Percentiles rank a stretch among this genome's conserved stretches.
Evolutionary conservation across 1,140 invertebrate genomes (phyloP).

Genomic region (Drosophila eugracilis): DNA sequence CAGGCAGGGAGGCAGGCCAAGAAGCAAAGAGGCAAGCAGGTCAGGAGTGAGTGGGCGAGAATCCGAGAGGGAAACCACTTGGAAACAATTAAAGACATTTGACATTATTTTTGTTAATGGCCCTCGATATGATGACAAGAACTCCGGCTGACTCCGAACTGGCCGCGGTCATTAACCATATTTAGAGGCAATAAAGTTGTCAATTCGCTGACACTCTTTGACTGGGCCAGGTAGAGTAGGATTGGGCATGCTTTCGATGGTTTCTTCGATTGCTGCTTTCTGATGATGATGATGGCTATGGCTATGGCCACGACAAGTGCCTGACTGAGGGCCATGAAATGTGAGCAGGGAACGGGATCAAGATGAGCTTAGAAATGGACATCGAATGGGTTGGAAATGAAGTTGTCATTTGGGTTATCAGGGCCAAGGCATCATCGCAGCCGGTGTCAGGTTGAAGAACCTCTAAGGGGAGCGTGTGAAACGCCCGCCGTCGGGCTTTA

Average conservation of each 20-base stretch:
- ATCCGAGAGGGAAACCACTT: slow-evolving; percentile 38
- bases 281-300: slow-evolving; percentile 30
- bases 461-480: slow-evolving; percentile 36
- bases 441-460: slow-evolving; percentile 35
- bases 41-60: slow-evolving; percentile 25
- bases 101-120: slow-evolving; percentile 75
- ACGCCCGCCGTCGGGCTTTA: slow-evolving; percentile 12
- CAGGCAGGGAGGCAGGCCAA: too few relatives aligned
- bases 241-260: slow-evolving; percentile 62
- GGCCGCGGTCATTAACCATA: slow-evolving; percentile 71
- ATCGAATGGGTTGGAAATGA: slow-evolving; percentile 49
- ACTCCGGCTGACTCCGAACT: slow-evolving; percentile 28
- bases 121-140: slow-evolving; percentile 54
- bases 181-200: slow-evolving; percentile 79
- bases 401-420: slow-evolving; percentile 59
- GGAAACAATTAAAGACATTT: slow-evolving; percentile 75
- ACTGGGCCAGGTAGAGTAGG: slow-evolving; percentile 28
- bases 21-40: background rate
- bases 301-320: slow-evolving; percentile 34
- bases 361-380: slow-evolving; percentile 30
- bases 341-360: slow-evolving; percentile 35
- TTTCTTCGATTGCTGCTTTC: slow-evolving; percentile 23
- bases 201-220: slow-evolving; percentile 56
- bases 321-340: slow-evolving; percentile 37
- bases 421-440: slow-evolving; percentile 26